Percentiles rank a stretch among this genome's conserved stretches.
Conservation (phyloP, 2,797 vertebrate species). For the Aselliscus stoliczkanus region DNA sequence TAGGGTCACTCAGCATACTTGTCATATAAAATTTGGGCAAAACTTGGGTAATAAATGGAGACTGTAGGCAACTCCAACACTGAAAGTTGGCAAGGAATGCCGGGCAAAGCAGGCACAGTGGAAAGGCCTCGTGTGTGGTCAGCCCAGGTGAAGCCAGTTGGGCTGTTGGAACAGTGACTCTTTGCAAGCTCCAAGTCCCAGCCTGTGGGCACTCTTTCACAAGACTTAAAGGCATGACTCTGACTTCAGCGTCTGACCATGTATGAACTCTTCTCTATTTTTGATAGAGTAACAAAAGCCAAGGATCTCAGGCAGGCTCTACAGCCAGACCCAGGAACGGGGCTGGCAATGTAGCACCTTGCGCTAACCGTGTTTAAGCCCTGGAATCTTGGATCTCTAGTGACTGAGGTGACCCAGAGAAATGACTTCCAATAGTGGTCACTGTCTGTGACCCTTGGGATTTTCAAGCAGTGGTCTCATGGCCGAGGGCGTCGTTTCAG, state of each 20-base stretch:
- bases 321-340: not conserved
- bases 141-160: not conserved
- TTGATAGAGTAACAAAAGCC: not conserved
- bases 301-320: not conserved
- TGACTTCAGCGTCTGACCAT: not conserved
- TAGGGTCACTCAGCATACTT: not conserved
- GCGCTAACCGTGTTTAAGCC: not conserved
- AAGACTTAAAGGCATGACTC: not conserved
- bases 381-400: not conserved
- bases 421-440: not conserved
- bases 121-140: not conserved
- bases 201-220: not conserved
- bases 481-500: not conserved
- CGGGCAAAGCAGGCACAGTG: not conserved
- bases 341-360: not conserved
- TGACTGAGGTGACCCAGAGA: not conserved
- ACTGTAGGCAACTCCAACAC: not conserved
- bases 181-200: not conserved
- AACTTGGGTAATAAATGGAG: not conserved
- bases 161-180: not conserved
- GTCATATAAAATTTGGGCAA: not conserved
- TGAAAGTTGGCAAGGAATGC: not conserved
- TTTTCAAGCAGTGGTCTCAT: not conserved
- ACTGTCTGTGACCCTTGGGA: not conserved
- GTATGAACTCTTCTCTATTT: not conserved